These are phyloP conservation scores for Thelaira solivaga DNA, from an alignment of 2,888 invertebrate genomes.

Conservation along the genomic window DNA sequence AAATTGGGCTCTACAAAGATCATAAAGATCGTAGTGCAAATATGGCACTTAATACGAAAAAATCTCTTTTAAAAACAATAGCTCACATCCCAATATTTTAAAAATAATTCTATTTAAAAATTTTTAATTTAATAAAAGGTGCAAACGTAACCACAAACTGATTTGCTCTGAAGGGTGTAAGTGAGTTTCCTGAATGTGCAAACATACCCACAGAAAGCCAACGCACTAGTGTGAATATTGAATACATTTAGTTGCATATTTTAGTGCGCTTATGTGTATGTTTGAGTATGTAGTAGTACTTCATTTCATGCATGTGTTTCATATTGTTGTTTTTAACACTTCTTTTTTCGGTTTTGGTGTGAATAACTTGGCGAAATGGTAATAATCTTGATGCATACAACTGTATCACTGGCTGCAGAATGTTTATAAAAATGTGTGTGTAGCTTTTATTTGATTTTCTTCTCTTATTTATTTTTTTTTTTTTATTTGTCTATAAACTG, in stretches of 20 bases:
- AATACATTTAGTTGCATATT: slow-evolving; percentile 41
- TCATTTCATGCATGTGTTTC: background rate
- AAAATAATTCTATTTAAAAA: no score
- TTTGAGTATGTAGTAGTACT: background rate
- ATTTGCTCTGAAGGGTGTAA: no score
- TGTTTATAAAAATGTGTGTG: background rate
- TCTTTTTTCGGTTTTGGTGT: slow-evolving; percentile 6
- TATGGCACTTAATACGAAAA: no score
- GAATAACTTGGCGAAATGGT: slow-evolving; percentile 43
- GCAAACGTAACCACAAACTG: no score
- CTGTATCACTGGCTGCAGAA: background rate
- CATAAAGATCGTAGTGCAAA: no score
- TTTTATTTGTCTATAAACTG: background rate
- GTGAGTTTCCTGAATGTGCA: no score
- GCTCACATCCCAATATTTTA: no score
- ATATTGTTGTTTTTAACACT: slow-evolving; percentile 26
- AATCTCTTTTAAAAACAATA: no score
- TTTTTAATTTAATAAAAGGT: no score
- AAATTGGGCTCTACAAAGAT: no score
- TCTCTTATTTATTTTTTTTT: background rate
- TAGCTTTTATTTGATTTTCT: background rate
- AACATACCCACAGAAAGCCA: slow-evolving; percentile 21
- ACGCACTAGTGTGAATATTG: slow-evolving; percentile 52
- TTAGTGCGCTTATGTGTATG: background rate
- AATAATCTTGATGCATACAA: slow-evolving; percentile 19